Conservation (phyloP, 2,113 vertebrate species). For the Pleuronectes platessa region DNA sequence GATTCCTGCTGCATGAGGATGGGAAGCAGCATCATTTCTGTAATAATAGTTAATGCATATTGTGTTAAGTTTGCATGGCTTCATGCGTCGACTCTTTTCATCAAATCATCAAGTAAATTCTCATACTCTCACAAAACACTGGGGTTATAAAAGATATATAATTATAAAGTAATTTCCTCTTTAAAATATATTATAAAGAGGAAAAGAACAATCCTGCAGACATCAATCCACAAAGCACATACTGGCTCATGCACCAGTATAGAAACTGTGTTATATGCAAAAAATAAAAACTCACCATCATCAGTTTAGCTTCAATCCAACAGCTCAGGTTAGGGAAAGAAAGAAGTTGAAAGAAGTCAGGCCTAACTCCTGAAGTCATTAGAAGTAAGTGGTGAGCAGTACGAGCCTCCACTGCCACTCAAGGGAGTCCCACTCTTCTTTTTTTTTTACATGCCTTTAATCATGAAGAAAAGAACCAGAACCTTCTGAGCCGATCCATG, state of each 20-base stretch:
- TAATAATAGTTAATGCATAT: neutral
- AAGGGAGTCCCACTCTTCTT: slow-evolving; percentile 10
- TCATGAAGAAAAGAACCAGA: slow-evolving; percentile 43
- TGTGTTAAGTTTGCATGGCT: neutral
- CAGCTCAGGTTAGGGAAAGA: slow-evolving; percentile 24
- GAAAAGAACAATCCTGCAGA: neutral
- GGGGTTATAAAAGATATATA: neutral
- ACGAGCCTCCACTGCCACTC: slow-evolving; percentile 19
- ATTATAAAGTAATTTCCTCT: too few species aligned
- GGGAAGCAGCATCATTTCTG: neutral
- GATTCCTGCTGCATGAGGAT: slow-evolving; percentile 14
- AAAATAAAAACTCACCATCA: neutral
- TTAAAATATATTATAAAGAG: too few species aligned
- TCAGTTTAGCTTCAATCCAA: slow-evolving; percentile 7
- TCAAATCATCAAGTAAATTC: slow-evolving; percentile 24
- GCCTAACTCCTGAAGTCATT: slow-evolving; percentile 34
- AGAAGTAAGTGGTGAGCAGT: slow-evolving; percentile 27
- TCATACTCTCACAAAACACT: neutral
- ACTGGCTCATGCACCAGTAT: neutral
- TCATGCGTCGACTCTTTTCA: neutral
- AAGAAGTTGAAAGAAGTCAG: slow-evolving; percentile 10
- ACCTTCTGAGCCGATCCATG: neutral
- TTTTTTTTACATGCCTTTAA: slow-evolving; percentile 50
- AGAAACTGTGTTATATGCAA: neutral
- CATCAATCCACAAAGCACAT: neutral